Evolutionary conservation across 2,797 vertebrate species (phyloP).

Genomic region (Rhinella marina): DNA sequence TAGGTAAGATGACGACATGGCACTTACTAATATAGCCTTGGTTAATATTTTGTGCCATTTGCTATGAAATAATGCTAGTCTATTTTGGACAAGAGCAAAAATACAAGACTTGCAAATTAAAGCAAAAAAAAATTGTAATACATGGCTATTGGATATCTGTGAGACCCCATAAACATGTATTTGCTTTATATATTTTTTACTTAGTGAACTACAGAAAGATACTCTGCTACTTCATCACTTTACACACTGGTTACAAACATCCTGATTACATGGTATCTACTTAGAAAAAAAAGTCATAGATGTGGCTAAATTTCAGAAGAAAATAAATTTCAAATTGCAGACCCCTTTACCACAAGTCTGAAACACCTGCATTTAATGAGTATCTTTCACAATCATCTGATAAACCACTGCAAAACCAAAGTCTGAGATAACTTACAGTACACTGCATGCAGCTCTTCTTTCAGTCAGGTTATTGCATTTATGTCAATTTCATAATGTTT

Average conservation of each 20-base stretch:
- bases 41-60: too few species aligned
- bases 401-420: constrained; percentile 64
- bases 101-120: too few species aligned
- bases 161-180: neutral
- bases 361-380: constrained; percentile 68
- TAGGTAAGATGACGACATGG: too few species aligned
- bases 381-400: constrained; percentile 65
- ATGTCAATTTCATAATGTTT: neutral
- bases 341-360: constrained; percentile 66
- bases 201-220: neutral
- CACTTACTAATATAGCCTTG: too few species aligned
- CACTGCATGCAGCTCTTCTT: neutral
- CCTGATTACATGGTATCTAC: constrained; percentile 61
- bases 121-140: too few species aligned
- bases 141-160: too few species aligned
- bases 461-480: neutral
- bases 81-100: too few species aligned
- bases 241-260: constrained; percentile 65
- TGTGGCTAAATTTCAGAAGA: constrained; percentile 61
- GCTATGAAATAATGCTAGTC: too few species aligned
- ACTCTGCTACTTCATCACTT: constrained; percentile 33
- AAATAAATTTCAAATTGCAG: constrained; percentile 65
- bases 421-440: constrained; percentile 61
- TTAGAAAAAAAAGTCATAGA: neutral
- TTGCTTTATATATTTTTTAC: neutral